Conservation (phyloP, 1,140 invertebrate genomes). For the Subanguina moxae region DNA sequence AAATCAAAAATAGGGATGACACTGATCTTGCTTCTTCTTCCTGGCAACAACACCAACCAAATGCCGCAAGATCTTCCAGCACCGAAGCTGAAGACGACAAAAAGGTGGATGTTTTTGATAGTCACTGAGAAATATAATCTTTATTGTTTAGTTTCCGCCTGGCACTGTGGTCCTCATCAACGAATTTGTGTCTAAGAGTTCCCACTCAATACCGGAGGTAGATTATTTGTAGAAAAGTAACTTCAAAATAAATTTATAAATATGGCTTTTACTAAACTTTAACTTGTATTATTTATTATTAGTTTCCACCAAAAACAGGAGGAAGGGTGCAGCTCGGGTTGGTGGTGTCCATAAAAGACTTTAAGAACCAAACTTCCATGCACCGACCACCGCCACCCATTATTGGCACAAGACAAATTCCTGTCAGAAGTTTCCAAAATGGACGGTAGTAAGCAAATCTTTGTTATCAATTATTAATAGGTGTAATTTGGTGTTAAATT, state of each 20-base stretch:
- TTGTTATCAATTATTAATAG: slow-evolving; percentile 4
- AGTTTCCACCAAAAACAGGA: slow-evolving; percentile 4
- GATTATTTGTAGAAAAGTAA: too few species aligned
- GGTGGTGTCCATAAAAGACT: slow-evolving; percentile 19
- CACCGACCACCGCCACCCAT: background rate
- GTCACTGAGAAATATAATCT: background rate
- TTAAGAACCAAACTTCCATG: slow-evolving; percentile 12
- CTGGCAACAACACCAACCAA: too few species aligned
- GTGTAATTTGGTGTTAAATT: slow-evolving; percentile 26
- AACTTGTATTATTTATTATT: too few species aligned
- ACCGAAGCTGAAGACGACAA: slow-evolving; percentile 9
- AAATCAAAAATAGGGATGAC: too few species aligned
- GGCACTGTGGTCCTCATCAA: slow-evolving; percentile 8
- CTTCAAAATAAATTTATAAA: too few species aligned
- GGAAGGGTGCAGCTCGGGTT: slow-evolving; percentile 22
- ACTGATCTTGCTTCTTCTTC: too few species aligned
- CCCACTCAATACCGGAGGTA: background rate
- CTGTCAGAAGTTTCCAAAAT: slow-evolving; percentile 36
- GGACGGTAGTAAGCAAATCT: slow-evolving; percentile 26
- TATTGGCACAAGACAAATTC: slow-evolving; percentile 24
- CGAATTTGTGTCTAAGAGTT: background rate
- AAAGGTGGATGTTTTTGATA: background rate
- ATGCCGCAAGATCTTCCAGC: background rate
- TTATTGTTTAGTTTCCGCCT: slow-evolving; percentile 12
- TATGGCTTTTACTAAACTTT: too few species aligned